Percentiles rank a stretch among this genome's conserved stretches.
Conservation (phyloP, 2,113 vertebrate genomes). For the Phaethon lepturus region DNA sequence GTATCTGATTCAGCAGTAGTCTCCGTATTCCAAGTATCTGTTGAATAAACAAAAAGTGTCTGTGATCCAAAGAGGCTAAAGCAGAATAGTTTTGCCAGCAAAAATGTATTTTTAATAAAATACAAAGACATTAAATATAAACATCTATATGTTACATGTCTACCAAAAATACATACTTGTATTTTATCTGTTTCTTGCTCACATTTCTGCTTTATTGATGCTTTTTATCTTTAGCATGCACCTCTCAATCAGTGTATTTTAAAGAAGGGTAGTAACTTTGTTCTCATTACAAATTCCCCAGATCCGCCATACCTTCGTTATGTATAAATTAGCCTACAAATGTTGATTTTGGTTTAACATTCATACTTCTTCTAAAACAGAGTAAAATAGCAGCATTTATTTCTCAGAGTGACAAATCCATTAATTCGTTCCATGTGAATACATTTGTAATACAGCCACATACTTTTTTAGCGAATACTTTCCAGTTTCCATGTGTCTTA, state of each 20-base stretch:
- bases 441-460: neutral
- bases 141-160: neutral
- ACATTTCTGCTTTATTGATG: neutral
- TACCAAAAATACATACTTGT: neutral
- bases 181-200: neutral
- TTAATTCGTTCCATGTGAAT: neutral
- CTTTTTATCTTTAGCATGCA: neutral
- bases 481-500: neutral
- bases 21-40: neutral
- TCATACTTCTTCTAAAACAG: neutral
- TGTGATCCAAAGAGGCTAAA: neutral
- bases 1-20: neutral
- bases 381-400: neutral
- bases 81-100: neutral
- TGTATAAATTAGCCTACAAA: too few relatives aligned
- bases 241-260: neutral
- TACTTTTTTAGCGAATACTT: neutral
- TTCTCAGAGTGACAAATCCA: neutral
- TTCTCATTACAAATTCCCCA: neutral
- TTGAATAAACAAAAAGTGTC: neutral
- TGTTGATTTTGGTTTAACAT: too few relatives aligned
- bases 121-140: neutral
- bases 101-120: neutral
- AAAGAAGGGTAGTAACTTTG: neutral
- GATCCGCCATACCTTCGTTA: neutral